Percentiles rank a stretch among this genome's conserved stretches.
Evolutionary conservation across 1,140 invertebrate genomes (phyloP).

Genomic region (Bombus superbus): DNA sequence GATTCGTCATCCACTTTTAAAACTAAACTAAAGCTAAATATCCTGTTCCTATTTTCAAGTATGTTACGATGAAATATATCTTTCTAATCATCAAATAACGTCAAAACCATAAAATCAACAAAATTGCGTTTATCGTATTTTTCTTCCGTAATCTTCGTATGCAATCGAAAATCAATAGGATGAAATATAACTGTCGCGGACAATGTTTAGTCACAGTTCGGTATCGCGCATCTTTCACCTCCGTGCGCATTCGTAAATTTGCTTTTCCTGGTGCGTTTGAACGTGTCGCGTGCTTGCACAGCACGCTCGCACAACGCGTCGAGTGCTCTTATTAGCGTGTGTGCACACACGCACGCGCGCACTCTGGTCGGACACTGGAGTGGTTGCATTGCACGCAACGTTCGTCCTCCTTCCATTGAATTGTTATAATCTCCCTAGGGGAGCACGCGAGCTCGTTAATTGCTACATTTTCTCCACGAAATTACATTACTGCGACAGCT

Average conservation of each 20-base stretch:
- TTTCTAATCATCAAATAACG: no score
- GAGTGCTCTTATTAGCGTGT: background rate
- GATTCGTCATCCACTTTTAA: no score
- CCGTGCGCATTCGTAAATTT: conserved; percentile 62
- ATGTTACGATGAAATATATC: no score
- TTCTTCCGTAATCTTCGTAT: background rate
- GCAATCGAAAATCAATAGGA: background rate
- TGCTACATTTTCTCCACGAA: conserved; percentile 69
- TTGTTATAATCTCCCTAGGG: conserved; percentile 27
- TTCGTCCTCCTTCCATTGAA: conserved; percentile 47
- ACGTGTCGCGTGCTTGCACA: conserved; percentile 41
- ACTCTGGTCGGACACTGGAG: conserved; percentile 16
- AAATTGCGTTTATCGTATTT: background rate
- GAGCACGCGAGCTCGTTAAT: conserved; percentile 65
- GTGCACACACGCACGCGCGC: background rate
- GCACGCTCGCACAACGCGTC: conserved; percentile 26
- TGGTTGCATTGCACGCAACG: conserved; percentile 35
- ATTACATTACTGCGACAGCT: conserved; percentile 69
- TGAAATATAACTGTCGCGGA: background rate
- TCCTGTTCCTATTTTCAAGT: no score
- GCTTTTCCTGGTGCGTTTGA: conserved; percentile 53
- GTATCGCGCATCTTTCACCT: conserved; percentile 33
- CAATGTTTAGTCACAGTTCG: background rate
- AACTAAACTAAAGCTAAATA: no score
- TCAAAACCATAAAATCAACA: background rate